Conservation (phyloP, 64 coral and sea anemone genomes). For the Montipora sp. region DNA sequence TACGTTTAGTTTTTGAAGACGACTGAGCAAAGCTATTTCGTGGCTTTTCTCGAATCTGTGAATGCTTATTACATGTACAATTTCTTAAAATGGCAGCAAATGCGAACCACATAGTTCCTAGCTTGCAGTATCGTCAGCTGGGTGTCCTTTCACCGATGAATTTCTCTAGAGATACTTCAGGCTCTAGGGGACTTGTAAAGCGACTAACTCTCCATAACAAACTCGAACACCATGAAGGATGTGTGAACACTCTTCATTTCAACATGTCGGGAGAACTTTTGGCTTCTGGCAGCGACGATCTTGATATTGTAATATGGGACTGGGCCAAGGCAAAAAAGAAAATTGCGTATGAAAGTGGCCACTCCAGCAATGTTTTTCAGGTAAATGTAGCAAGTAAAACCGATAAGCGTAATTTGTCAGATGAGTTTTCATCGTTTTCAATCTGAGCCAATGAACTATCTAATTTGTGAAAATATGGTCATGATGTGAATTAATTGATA, state of each 20-base stretch:
- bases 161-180: slow-evolving; percentile 81
- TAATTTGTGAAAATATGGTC: neutral
- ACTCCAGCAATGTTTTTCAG: slow-evolving; percentile 98
- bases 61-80: neutral
- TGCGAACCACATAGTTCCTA: slow-evolving; percentile 40
- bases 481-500: no score
- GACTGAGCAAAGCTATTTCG: slow-evolving; percentile 6
- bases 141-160: slow-evolving; percentile 74
- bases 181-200: slow-evolving; percentile 78
- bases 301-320: slow-evolving; percentile 97
- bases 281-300: slow-evolving; percentile 95
- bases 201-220: slow-evolving; percentile 80
- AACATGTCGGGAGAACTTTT: slow-evolving; percentile 83
- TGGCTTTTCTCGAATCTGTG: neutral
- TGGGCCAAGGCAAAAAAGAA: slow-evolving; percentile 95
- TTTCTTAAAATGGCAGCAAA: slow-evolving; percentile 77
- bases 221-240: slow-evolving; percentile 87
- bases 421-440: neutral
- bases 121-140: slow-evolving; percentile 78
- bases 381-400: slow-evolving; percentile 18
- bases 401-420: neutral
- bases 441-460: neutral
- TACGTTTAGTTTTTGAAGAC: neutral
- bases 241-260: slow-evolving; percentile 98
- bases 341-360: slow-evolving; percentile 93